Evolutionary conservation across 2,113 vertebrate species (phyloP).

Genomic region (Megalops atlanticus): DNA sequence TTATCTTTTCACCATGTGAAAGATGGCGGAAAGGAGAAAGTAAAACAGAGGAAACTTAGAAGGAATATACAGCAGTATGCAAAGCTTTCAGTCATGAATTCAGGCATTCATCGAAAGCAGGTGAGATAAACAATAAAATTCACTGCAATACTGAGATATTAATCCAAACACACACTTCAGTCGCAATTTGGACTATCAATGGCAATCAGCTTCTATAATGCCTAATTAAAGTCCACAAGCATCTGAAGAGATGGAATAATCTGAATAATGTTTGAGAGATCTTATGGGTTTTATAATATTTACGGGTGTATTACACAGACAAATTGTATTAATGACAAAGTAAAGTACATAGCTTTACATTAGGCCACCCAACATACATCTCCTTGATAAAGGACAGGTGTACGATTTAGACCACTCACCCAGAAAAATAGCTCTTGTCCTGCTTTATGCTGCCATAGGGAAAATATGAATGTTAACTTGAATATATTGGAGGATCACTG

Average conservation of each 20-base stretch:
- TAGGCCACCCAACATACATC: no score
- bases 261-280: slow-evolving; percentile 4
- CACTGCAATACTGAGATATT: slow-evolving; percentile 61
- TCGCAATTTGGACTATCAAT: slow-evolving; percentile 54
- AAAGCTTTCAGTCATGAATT: no score
- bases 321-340: slow-evolving; percentile 8
- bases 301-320: background rate
- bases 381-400: no score
- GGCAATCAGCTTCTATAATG: background rate
- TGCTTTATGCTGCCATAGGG: no score
- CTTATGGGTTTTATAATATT: slow-evolving; percentile 12
- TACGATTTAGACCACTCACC: no score
- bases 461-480: no score
- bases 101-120: slow-evolving; percentile 65
- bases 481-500: no score
- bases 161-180: slow-evolving; percentile 52
- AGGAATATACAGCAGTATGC: slow-evolving; percentile 51
- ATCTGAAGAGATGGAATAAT: background rate
- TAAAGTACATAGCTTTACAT: no score
- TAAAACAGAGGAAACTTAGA: slow-evolving; percentile 32
- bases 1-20: background rate
- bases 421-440: no score
- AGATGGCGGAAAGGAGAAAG: background rate
- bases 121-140: slow-evolving; percentile 74
- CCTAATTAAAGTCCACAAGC: background rate